These are phyloP conservation scores for Myotis lucifugus DNA, from an alignment of 2,113 vertebrate species.

Conservation along the genomic window DNA sequence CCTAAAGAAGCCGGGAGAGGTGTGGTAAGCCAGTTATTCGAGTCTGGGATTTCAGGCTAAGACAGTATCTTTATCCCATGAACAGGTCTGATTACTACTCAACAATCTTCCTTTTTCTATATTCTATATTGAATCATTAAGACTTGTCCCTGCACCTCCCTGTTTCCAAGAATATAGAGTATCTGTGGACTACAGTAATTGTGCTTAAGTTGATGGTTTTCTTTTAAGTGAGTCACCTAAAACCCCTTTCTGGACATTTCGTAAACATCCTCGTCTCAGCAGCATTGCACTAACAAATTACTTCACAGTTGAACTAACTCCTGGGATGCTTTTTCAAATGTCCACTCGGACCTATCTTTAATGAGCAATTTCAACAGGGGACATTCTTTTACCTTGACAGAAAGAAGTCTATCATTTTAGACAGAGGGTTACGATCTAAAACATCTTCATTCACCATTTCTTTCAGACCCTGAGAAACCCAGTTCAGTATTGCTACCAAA, in stretches of 20 bases:
- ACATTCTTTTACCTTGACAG: neutral
- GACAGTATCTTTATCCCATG: neutral
- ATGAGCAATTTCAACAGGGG: neutral
- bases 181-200: neutral
- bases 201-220: neutral
- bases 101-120: neutral
- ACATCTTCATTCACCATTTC: slow-evolving; percentile 22
- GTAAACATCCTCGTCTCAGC: neutral
- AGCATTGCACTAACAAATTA: neutral
- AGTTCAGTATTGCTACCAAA: neutral
- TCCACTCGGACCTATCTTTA: neutral
- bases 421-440: neutral
- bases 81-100: neutral
- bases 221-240: neutral
- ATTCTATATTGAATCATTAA: neutral
- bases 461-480: neutral
- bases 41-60: neutral
- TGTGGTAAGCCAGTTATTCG: neutral
- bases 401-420: neutral
- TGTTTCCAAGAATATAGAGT: neutral
- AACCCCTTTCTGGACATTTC: neutral
- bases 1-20: neutral
- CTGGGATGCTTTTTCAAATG: neutral
- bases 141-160: neutral
- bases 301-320: neutral